Base-by-base conservation (phyloP, 2,113 vertebrate genomes). In the Balaeniceps rex region DNA sequence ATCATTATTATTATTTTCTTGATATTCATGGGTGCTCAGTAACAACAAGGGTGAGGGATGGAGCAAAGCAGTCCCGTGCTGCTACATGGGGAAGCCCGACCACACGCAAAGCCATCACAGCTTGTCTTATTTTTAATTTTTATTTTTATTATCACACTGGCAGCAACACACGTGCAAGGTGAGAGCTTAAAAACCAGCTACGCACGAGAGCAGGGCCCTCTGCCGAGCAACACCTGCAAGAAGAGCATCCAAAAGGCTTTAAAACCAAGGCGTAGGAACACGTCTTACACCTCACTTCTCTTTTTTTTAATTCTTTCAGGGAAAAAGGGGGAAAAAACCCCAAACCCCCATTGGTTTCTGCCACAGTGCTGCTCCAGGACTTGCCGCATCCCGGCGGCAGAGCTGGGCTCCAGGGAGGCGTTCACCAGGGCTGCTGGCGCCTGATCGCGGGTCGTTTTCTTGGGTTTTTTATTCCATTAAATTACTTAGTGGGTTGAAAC, bases 381-480 rank as follows among this genome's bases (percentile, higher is more conserved):
- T 16, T 4, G 7, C 52, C 33, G 52, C 21, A 8, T 7, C 26
- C 31, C 25, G 9, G 1, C 60, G 51, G 54, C 77, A 26, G 55
- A 40, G 87, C 38, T 8, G 55, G 76, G 25, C 49, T 33, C 25
- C 19, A 4, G 34, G n/a, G 8, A 25, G 16, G 21, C 6, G 2
- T 5, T 38, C 58, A 3, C 44, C 22, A 11, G 25, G 34, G n/a
- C 22, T 7, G 4, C 19, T 51, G 47, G 3, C 1, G 4, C 23
- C 29, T 7, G 5, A 16, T 11, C 10, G 4, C 23, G 21, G 25
- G 5, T 19, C 23, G 3, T 5, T 34, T 12, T 14, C 1, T 10
- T 16, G 29, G 29, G 16, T 19, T 6, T 36, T 22, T 11, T 51
- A 9, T 29, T 68, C 10, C 33, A 12, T 46, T 51, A 11, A 38